Evolutionary conservation across 1,140 invertebrate genomes (phyloP), one percentile per base, ranked within the genome.

Genomic region (Aphelenchoides besseyi): DNA sequence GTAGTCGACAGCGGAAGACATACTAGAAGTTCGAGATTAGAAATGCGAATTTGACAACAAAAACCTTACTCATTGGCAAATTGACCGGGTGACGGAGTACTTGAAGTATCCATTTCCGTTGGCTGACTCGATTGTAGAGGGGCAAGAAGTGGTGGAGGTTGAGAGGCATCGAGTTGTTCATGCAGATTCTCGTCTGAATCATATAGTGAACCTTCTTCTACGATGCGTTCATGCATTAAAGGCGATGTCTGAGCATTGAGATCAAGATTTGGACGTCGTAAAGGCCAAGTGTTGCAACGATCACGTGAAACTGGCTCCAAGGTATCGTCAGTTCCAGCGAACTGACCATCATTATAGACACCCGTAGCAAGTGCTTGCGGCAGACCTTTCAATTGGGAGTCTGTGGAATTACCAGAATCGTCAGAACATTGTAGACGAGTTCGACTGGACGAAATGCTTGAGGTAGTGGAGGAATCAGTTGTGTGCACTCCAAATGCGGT

Each of bases 211-310:
- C 30, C 63, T 33, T 88, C 85, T 61, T 94, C 92, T 57, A 91
- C 89, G 86, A 91, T 93, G 74, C 94, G 92, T n/a, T 93, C 93
- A 71, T 92, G 88, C 55, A 83, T 83, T n/a, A 83, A 33, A 16
- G 76, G 76, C 12, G 72, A 78, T 5, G 73, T 80, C 29, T 74
- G 74, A 18, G 69, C 64, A 30, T 78, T 73, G 0, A 72, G 59
- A n/a, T 82, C 83, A 18, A 85, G 36, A 28, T 68, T 78, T 2
- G 82, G 82, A 32, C 76, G 78, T 32, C 85, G 92, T 80, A 94
- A 86, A 33, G 95, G 95, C 95, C 95, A 98, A 83, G 95, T 98
- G 89, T 97, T 97, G 68, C 93, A 96, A 18, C 95, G 89, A 48
- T 92, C 92, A 74, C 95, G 88, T 12, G 63, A n/a, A 2, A 41